Evolutionary conservation across 2,888 invertebrate genomes (phyloP), one percentile per base, ranked within the genome.

Genomic region (Drosophila tanythrix): DNA sequence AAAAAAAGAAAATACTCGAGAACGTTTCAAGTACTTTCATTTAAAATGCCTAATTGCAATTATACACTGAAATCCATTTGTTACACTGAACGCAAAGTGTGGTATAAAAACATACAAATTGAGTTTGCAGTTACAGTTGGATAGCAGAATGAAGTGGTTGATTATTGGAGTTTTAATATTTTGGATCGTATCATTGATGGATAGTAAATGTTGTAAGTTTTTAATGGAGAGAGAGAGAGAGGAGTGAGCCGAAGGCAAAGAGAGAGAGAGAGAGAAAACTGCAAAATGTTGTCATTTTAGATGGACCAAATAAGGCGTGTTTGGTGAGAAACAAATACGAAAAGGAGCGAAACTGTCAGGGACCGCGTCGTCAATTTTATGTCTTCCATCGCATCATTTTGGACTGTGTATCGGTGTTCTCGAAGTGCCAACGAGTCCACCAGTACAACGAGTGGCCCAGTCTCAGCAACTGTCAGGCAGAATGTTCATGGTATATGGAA

Each of bases 301-400:
- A 3, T 46, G 43, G 7, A 1, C 59, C 56, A 6, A 81, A 81
- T 55, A 3, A 10, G 2, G 35, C 18, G 7, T 82, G 82, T 25
- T 46, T 85, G 55, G 71, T 53, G 0, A 36, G 15, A 0, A 82
- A 85, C 52, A 66, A 48, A 18, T 85, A 82, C 48, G 56, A 1
- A 2, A 58, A 70, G 11, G 82, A 82, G 53, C 6, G 36, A 0
- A 5, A 0, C 13, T 82, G 82, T 13, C 0, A 0, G 0, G 67
- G 68, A 6, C 62, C 69, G 3, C 65, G 59, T 7, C 85, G 82
- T 0, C 36, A 10, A 7, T 82, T 70, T 38, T 82, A 57, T 50
- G 63, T 46, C 13, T 82, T 85, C 21, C 82, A 85, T 55, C 76
- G 80, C 18, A 67, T 76, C 7, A 58, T 85, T 7, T 13, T 71